phyloP scores from a whole-genome alignment of 2,113 vertebrate species.

The Bagarius yarrelli region DNA sequence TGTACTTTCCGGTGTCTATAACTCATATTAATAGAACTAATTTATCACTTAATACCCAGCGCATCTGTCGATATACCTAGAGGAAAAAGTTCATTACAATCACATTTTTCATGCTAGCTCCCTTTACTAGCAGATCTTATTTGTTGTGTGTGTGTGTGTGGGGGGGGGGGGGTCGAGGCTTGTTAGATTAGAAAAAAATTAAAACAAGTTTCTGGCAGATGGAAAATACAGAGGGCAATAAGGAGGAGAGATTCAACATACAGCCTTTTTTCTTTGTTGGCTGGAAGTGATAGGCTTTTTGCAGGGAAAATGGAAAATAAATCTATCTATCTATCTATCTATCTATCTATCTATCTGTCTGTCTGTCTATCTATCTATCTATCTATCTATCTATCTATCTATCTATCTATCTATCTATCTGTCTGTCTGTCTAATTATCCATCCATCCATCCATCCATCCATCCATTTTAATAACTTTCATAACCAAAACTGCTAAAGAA shows the following conservation, averaged over 20 bases:
- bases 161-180: conserved; percentile 48
- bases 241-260: conserved; percentile 24
- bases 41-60: conserved; percentile 38
- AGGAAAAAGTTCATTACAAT: conserved; percentile 48
- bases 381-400: too few relatives aligned
- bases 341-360: too few relatives aligned
- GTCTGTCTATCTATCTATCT: too few relatives aligned
- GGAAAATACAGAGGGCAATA: conserved; percentile 38
- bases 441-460: too few relatives aligned
- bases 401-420: too few relatives aligned
- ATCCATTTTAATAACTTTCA: too few relatives aligned
- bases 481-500: too few relatives aligned
- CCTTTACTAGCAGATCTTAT: conserved; percentile 48
- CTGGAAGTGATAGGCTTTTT: background rate
- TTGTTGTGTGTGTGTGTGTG: conserved; percentile 48
- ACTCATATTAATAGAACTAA: conserved; percentile 49
- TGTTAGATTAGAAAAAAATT: conserved; percentile 52
- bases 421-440: too few relatives aligned
- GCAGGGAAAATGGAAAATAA: background rate
- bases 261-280: background rate
- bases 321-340: too few relatives aligned
- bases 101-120: conserved; percentile 42
- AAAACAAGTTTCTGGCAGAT: conserved; percentile 33
- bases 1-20: conserved; percentile 38
- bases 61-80: conserved; percentile 43